These are phyloP conservation scores for Microcebus lehilahytsara DNA, from an alignment of 2,113 vertebrate species.

Conservation along the genomic window DNA sequence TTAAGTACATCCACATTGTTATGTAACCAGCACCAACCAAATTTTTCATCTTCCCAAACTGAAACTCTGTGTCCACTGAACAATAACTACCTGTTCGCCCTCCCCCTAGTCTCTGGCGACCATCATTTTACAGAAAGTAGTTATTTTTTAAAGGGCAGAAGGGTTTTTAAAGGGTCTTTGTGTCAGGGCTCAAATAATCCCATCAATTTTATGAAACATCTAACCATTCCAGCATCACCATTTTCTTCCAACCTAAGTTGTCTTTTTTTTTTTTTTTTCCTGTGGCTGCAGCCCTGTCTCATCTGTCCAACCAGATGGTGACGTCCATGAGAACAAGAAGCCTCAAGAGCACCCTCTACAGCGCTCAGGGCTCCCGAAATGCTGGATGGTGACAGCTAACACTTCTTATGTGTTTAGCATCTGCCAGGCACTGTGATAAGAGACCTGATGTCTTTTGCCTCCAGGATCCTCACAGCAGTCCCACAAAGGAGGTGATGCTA, in stretches of 20 bases:
- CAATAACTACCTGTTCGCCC: not conserved
- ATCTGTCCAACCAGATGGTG: not conserved
- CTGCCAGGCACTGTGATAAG: not conserved
- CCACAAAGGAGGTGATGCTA: slow-evolving; percentile 42
- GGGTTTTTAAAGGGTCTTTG: not conserved
- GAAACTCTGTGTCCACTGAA: not conserved
- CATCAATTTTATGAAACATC: not conserved
- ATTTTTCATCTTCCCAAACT: not conserved
- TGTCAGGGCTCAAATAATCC: not conserved
- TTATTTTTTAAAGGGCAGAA: not conserved
- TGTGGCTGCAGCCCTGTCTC: not conserved
- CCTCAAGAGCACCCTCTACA: fast-evolving
- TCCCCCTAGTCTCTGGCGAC: not conserved
- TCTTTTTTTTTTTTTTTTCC: not conserved
- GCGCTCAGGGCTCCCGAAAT: not conserved
- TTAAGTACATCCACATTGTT: not conserved
- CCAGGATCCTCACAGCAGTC: not conserved
- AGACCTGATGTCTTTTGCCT: not conserved
- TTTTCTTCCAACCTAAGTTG: not conserved
- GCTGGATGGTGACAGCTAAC: too few species aligned
- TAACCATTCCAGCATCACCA: fast-evolving
- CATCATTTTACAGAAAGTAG: not conserved
- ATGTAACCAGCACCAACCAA: not conserved
- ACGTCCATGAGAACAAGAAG: not conserved
- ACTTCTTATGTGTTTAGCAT: not conserved